These are phyloP conservation scores for Caenorhabditis virilis DNA, from an alignment of 2,888 invertebrate genomes.

Conservation along the genomic window DNA sequence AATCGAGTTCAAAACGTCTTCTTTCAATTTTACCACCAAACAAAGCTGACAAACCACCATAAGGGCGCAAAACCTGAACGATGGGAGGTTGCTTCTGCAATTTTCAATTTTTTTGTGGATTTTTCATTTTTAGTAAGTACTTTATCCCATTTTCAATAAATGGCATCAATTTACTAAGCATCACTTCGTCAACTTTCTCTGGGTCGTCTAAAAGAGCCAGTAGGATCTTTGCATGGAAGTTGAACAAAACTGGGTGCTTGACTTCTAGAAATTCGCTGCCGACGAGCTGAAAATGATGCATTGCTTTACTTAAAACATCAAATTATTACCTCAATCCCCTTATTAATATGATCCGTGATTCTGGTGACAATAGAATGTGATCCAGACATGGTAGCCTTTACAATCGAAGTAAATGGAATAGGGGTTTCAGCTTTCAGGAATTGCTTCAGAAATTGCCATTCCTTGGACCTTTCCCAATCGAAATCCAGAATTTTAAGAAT, in stretches of 20 bases:
- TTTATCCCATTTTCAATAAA: slow-evolving; percentile 58
- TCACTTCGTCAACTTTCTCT: slow-evolving; percentile 74
- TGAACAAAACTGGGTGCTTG: slow-evolving; percentile 77
- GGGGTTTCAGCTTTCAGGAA: slow-evolving; percentile 46
- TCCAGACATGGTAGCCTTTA: slow-evolving; percentile 43
- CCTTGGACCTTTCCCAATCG: slow-evolving; percentile 62
- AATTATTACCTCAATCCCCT: slow-evolving; percentile 26
- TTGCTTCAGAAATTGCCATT: slow-evolving; percentile 70
- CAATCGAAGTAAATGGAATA: slow-evolving; percentile 53
- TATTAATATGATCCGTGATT: slow-evolving; percentile 43
- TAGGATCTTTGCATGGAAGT: slow-evolving; percentile 81
- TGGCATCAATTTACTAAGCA: slow-evolving; percentile 72
- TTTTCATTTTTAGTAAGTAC: slow-evolving; percentile 18
- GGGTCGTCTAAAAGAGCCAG: slow-evolving; percentile 77
- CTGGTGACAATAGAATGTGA: slow-evolving; percentile 43
- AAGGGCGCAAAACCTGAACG: slow-evolving; percentile 44
- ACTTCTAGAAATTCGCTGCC: slow-evolving; percentile 44
- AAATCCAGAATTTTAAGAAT: slow-evolving; percentile 80
- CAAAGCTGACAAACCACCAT: slow-evolving; percentile 58
- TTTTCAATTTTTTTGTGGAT: neutral
- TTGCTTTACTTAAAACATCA: slow-evolving; percentile 6
- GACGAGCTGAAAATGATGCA: slow-evolving; percentile 18
- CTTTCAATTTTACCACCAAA: slow-evolving; percentile 50
- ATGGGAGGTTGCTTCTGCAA: slow-evolving; percentile 39
- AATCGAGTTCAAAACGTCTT: slow-evolving; percentile 42